A percentile compares a stretch with the other conserved stretches of the same genome.
phyloP scores from a whole-genome alignment of 2,888 invertebrate genomes.

The Physocephala rufipes region DNA sequence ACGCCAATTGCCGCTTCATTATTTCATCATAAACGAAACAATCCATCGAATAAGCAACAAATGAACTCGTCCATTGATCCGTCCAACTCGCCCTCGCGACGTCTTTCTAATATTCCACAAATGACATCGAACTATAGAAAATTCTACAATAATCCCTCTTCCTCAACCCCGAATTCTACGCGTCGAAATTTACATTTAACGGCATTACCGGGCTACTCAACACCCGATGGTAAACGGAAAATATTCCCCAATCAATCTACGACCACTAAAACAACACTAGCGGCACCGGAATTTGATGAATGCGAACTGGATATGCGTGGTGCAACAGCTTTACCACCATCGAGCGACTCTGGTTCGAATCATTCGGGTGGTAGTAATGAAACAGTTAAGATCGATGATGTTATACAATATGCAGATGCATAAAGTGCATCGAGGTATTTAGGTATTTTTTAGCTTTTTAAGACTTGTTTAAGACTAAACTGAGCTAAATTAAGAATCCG shows the following conservation, averaged over 20 bases:
- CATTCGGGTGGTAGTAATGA: slow-evolving; percentile 66
- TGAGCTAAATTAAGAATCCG: no score
- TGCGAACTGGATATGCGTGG: slow-evolving; percentile 49
- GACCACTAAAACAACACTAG: slow-evolving; percentile 34
- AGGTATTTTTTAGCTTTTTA: background rate
- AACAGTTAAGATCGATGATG: slow-evolving; percentile 65
- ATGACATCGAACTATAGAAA: slow-evolving; percentile 58
- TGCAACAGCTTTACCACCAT: slow-evolving; percentile 48
- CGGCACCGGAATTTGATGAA: slow-evolving; percentile 39
- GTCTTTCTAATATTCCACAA: slow-evolving; percentile 55
- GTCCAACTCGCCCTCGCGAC: slow-evolving; percentile 36
- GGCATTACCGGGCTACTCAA: slow-evolving; percentile 49
- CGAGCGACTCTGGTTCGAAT: slow-evolving; percentile 61
- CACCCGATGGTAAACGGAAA: slow-evolving; percentile 39
- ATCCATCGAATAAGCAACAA: slow-evolving; percentile 14
- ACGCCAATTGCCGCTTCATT: slow-evolving; percentile 32
- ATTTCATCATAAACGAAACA: slow-evolving; percentile 31
- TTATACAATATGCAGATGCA: slow-evolving; percentile 64
- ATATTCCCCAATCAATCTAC: background rate
- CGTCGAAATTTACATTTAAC: slow-evolving; percentile 47
- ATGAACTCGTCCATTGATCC: slow-evolving; percentile 40
- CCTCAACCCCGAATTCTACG: slow-evolving; percentile 43
- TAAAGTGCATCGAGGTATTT: slow-evolving; percentile 41
- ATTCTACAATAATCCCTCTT: slow-evolving; percentile 50
- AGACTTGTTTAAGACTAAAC: no score